phyloP scores from a whole-genome alignment of 2,888 invertebrate species.

The Amphiduros pacificus region DNA sequence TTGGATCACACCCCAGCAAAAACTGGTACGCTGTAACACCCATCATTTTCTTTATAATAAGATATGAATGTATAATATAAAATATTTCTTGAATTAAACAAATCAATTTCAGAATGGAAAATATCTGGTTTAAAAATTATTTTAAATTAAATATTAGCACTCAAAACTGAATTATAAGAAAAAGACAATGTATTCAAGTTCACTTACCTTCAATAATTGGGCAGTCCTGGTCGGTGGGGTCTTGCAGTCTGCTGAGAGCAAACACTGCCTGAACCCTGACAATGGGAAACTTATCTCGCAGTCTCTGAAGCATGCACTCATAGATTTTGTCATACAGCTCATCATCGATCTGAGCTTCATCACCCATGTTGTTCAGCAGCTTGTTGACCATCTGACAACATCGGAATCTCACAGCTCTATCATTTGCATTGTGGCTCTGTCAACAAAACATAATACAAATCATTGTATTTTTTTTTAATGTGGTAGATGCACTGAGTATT shows the following conservation, averaged over 20 bases:
- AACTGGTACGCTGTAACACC: conserved; percentile 48
- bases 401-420: conserved; percentile 70
- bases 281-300: conserved; percentile 74
- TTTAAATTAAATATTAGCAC: too few species aligned
- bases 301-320: conserved; percentile 70
- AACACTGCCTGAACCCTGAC: conserved; percentile 80
- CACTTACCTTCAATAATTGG: conserved; percentile 68
- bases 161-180: too few species aligned
- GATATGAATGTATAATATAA: neutral
- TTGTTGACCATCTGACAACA: conserved; percentile 78
- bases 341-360: conserved; percentile 77
- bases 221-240: conserved; percentile 75
- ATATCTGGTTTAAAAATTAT: too few species aligned
- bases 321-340: conserved; percentile 74
- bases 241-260: conserved; percentile 79
- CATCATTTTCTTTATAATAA: too few species aligned
- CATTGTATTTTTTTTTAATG: neutral
- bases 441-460: neutral
- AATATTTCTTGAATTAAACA: conserved; percentile 8
- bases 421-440: conserved; percentile 59
- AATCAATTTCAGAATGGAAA: too few species aligned
- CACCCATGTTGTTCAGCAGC: conserved; percentile 74
- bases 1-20: conserved; percentile 67
- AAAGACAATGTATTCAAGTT: too few species aligned
- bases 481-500: neutral